A percentile compares a stretch with the other conserved stretches of the same genome.
phyloP scores from a whole-genome alignment of 2,888 invertebrate species.

The Acleris emargana region DNA sequence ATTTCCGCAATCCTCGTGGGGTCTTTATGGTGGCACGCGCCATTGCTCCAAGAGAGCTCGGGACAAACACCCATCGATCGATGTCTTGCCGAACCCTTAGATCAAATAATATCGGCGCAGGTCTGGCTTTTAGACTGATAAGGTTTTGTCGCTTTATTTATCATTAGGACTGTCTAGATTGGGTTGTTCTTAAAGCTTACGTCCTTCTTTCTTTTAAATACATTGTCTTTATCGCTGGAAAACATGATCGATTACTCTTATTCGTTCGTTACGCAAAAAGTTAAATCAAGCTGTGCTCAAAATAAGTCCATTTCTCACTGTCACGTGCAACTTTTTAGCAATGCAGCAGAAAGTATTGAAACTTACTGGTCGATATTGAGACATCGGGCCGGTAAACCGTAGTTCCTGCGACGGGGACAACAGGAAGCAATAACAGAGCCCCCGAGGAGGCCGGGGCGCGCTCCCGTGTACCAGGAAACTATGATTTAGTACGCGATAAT shows the following conservation, averaged over 20 bases:
- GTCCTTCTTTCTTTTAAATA: too few species aligned
- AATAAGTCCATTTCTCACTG: neutral
- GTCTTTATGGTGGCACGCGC: constrained; percentile 79
- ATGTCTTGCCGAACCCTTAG: constrained; percentile 29
- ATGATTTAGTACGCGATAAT: constrained; percentile 71
- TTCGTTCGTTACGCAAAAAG: constrained; percentile 5
- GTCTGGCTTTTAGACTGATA: constrained; percentile 28
- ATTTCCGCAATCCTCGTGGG: constrained; percentile 76
- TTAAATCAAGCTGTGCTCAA: constrained; percentile 4
- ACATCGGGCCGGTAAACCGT: constrained; percentile 55
- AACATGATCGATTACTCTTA: constrained; percentile 11
- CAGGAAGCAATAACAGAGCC: constrained; percentile 82
- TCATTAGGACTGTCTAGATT: too few species aligned
- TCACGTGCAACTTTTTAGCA: constrained; percentile 23
- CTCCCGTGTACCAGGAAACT: constrained; percentile 65
- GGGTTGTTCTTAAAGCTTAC: too few species aligned
- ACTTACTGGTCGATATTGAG: constrained; percentile 33
- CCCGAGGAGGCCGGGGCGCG: constrained; percentile 53
- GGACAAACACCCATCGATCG: constrained; percentile 41
- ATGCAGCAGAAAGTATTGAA: constrained; percentile 27
- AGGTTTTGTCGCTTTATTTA: constrained; percentile 1
- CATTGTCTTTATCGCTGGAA: constrained; percentile 8
- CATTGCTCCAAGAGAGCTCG: constrained; percentile 53
- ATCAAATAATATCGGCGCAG: constrained; percentile 30
- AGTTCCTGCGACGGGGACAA: constrained; percentile 62